These are phyloP conservation scores for Sebastes dallii DNA, from an alignment of 2,797 vertebrate genomes.

Conservation along the genomic window DNA sequence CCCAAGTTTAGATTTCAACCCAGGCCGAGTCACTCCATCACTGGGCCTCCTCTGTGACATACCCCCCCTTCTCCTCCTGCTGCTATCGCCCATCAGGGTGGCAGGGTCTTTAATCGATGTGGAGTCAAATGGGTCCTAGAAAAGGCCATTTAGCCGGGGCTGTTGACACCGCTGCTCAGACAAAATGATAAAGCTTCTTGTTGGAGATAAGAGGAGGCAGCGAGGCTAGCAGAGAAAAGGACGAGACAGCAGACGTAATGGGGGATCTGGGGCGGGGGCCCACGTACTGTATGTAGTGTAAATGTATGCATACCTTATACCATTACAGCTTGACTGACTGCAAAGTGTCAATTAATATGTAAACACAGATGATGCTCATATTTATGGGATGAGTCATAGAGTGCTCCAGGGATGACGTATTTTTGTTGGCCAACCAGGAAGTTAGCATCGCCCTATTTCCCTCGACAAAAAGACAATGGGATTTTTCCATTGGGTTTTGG, in stretches of 20 bases:
- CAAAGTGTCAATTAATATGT: not conserved
- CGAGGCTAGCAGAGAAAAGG: not conserved
- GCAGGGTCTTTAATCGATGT: slow-evolving; percentile 54
- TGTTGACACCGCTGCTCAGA: slow-evolving; percentile 46
- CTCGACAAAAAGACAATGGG: too few species aligned
- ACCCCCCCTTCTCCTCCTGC: not conserved
- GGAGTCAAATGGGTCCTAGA: slow-evolving; percentile 51
- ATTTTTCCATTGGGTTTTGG: too few species aligned
- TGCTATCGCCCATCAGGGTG: slow-evolving; percentile 31
- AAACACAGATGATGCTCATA: not conserved
- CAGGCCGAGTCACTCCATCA: slow-evolving; percentile 37
- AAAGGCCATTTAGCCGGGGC: slow-evolving; percentile 51
- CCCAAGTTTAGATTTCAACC: slow-evolving; percentile 37
- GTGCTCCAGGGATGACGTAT: too few species aligned
- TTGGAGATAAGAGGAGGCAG: slow-evolving; percentile 33
- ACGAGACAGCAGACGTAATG: not conserved
- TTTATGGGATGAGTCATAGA: not conserved
- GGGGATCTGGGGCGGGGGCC: not conserved
- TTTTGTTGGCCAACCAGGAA: too few species aligned
- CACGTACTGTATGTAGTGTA: not conserved
- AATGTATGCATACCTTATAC: not conserved
- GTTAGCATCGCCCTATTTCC: too few species aligned
- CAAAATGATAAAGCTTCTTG: slow-evolving; percentile 51
- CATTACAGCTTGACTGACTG: not conserved
- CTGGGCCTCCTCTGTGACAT: slow-evolving; percentile 15